Base-by-base conservation (phyloP, 1,140 invertebrate genomes). In the Sitophilus oryzae region DNA sequence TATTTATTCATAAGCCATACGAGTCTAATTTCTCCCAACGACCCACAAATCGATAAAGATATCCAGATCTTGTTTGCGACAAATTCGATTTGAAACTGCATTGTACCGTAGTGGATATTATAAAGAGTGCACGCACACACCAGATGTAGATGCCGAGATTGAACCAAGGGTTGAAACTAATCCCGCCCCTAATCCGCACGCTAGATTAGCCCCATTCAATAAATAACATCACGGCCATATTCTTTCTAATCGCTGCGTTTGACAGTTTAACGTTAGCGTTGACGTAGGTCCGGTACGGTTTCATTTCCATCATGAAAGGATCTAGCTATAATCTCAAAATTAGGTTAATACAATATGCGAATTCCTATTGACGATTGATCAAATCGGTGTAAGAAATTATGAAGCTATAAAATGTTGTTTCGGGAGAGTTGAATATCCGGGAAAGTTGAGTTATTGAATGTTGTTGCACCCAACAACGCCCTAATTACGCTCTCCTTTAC, bases 151-250 rank as follows among this genome's bases (percentile, higher is more conserved):
- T 52, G 41, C 56, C 58, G 46, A 51, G 53, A 55, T 56, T 59
- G 46, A 59, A 56, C 58, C 54, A 48, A 55, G 56, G 59, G 59
- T 61, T 58, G 59, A 55, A 58, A 54, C 49, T 58, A 61, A 61
- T 61, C 59, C 58, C 59, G 47, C 59, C 52, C 56, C 49, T 61
- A 61, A 61, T 61, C 59, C 59, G 34, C 47, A 55, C 47, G 59
- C 49, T 58, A 55, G 59, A 61, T 61, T 61, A 55, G 42, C 22
- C 38, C 43, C 38, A 46, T 55, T 61, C 45, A 58, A 52, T 58
- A 50, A 19, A 48, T 46, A 30, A 48, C 46, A 55, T 55, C 52
- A 55, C 20, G 25, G 19, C 52, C 52, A 41, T 40, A 55, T 55
- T 55, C 44, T 55, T 47, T 52, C 25, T 56, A 47, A 53, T 58